These are phyloP conservation scores for Hyperoplus immaculatus DNA, from an alignment of 2,797 vertebrate species.

Conservation along the genomic window DNA sequence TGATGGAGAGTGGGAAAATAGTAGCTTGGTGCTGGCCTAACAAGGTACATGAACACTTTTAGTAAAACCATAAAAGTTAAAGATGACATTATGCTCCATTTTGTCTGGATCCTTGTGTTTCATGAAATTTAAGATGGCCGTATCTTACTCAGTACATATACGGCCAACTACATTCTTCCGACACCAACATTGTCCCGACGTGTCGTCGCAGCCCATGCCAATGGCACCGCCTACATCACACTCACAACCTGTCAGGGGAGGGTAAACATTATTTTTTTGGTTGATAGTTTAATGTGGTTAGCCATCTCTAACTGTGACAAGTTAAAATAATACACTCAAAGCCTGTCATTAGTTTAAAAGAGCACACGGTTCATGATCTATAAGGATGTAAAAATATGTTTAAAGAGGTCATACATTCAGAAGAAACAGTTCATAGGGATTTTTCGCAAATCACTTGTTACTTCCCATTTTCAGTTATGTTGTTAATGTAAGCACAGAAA, in stretches of 20 bases:
- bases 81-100: not conserved
- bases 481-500: no score
- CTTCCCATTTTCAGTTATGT: no score
- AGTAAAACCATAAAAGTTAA: not conserved
- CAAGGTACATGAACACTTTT: not conserved
- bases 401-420: no score
- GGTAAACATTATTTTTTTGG: conserved; percentile 3
- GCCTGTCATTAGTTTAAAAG: no score
- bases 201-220: conserved; percentile 78
- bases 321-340: no score
- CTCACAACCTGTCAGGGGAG: conserved; percentile 85
- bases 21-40: conserved; percentile 86
- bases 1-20: conserved; percentile 94
- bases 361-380: no score
- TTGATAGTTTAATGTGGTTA: not conserved
- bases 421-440: no score
- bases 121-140: not conserved
- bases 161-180: conserved; percentile 86
- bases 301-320: no score
- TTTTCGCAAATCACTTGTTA: no score
- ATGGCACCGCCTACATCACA: conserved; percentile 92
- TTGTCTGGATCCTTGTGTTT: not conserved
- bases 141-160: conserved; percentile 89
- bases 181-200: conserved; percentile 87
- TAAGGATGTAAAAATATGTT: no score